A percentile compares a stretch with the other conserved stretches of the same genome.
phyloP scores from a whole-genome alignment of 2,113 vertebrate genomes.

The Corythoichthys haematopterus region DNA sequence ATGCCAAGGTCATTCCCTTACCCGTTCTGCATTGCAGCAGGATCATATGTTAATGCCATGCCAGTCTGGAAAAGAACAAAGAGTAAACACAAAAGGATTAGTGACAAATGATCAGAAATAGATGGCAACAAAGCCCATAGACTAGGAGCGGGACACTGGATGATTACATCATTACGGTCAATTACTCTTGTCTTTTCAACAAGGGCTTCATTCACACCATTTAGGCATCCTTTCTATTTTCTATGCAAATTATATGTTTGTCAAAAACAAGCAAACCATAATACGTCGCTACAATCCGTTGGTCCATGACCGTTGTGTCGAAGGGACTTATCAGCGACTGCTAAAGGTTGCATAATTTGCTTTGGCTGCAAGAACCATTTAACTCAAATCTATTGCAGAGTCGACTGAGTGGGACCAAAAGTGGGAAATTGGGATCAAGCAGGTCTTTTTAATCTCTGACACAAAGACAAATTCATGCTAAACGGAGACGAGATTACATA shows the following conservation, averaged over 20 bases:
- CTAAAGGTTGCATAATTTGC: background rate
- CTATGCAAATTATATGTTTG: background rate
- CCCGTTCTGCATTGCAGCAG: slow-evolving; percentile 95
- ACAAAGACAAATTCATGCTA: background rate
- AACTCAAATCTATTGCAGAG: background rate
- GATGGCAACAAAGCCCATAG: background rate
- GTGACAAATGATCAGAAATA: slow-evolving; percentile 10
- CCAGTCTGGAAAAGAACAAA: slow-evolving; percentile 80
- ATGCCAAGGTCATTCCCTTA: slow-evolving; percentile 69
- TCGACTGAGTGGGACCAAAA: background rate
- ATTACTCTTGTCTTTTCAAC: background rate
- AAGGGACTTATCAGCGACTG: background rate
- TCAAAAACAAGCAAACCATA: background rate
- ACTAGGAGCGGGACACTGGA: background rate
- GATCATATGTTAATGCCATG: slow-evolving; percentile 95
- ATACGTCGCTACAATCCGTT: background rate
- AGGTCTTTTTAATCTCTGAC: background rate
- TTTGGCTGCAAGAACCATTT: background rate
- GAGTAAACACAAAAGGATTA: slow-evolving; percentile 22
- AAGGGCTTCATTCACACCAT: background rate
- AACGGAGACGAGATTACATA: background rate
- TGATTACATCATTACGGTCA: slow-evolving; percentile 1
- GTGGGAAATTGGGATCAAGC: background rate
- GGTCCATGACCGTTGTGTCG: background rate
- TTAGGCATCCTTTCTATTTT: background rate